These are phyloP conservation scores for Metallyticus violacea DNA, from an alignment of 2,888 invertebrate genomes.

Conservation along the genomic window DNA sequence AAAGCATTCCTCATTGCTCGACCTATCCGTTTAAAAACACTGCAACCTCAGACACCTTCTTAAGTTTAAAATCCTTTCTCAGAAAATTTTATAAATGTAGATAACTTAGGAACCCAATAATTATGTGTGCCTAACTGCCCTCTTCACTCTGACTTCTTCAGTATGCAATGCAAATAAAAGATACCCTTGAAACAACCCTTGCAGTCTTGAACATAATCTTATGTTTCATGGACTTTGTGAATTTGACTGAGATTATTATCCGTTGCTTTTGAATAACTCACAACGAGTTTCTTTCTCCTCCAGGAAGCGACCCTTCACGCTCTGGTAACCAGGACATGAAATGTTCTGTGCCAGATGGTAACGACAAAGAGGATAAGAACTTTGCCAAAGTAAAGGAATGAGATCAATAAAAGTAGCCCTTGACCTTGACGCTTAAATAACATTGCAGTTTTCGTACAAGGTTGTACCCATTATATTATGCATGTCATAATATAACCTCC, in stretches of 20 bases:
- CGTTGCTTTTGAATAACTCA: not conserved
- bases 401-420: not conserved
- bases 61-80: too few species aligned
- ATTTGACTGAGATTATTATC: not conserved
- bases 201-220: not conserved
- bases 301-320: not conserved
- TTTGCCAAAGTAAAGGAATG: not conserved
- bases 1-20: too few species aligned
- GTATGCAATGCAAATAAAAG: not conserved
- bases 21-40: too few species aligned
- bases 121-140: too few species aligned
- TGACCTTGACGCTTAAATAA: not conserved
- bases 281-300: not conserved
- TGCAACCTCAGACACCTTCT: too few species aligned
- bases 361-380: not conserved
- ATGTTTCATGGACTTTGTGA: not conserved
- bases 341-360: not conserved
- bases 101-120: too few species aligned
- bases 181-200: not conserved
- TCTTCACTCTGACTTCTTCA: too few species aligned
- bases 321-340: not conserved
- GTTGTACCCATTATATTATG: too few species aligned
- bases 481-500: too few species aligned
- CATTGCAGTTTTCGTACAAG: not conserved
- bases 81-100: too few species aligned